phyloP scores from a whole-genome alignment of 2,888 invertebrate species.

The Ormyrus pomaceus region DNA sequence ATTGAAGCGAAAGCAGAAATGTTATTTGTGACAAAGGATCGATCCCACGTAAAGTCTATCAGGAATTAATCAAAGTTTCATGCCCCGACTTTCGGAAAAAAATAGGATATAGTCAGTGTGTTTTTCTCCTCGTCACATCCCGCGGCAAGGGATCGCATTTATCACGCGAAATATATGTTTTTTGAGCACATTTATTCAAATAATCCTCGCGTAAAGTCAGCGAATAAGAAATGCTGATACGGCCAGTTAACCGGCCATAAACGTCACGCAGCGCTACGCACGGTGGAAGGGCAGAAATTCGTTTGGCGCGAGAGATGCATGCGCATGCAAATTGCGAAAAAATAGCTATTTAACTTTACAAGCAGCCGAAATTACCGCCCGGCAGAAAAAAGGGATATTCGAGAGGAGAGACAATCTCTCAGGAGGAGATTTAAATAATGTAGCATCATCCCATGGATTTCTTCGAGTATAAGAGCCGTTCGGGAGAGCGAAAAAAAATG shows the following conservation, averaged over 20 bases:
- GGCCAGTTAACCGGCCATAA: constrained; percentile 44
- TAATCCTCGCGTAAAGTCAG: constrained; percentile 38
- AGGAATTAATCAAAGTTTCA: too few species aligned
- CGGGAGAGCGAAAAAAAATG: constrained; percentile 19
- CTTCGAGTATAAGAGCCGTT: background rate
- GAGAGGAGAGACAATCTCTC: background rate
- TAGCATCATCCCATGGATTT: constrained; percentile 31
- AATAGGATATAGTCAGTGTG: too few species aligned
- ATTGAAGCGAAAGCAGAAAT: too few species aligned
- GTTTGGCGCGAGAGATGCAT: constrained; percentile 7
- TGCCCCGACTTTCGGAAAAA: too few species aligned
- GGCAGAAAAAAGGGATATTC: constrained; percentile 2
- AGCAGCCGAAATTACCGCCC: constrained; percentile 2
- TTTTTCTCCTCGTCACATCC: too few species aligned
- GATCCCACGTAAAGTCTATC: too few species aligned
- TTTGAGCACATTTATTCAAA: constrained; percentile 30
- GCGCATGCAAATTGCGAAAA: constrained; percentile 43
- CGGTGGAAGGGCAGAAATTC: background rate
- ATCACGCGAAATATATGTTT: too few species aligned
- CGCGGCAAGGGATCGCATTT: background rate
- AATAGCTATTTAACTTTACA: constrained; percentile 34
- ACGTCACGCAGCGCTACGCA: background rate
- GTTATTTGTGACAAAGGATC: too few species aligned
- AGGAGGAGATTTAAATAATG: constrained; percentile 26
- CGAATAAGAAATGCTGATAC: constrained; percentile 45